Percentiles rank a stretch among this genome's conserved stretches.
Conservation (phyloP, 2,888 invertebrate genomes). For the Tenthredo distinguenda region DNA sequence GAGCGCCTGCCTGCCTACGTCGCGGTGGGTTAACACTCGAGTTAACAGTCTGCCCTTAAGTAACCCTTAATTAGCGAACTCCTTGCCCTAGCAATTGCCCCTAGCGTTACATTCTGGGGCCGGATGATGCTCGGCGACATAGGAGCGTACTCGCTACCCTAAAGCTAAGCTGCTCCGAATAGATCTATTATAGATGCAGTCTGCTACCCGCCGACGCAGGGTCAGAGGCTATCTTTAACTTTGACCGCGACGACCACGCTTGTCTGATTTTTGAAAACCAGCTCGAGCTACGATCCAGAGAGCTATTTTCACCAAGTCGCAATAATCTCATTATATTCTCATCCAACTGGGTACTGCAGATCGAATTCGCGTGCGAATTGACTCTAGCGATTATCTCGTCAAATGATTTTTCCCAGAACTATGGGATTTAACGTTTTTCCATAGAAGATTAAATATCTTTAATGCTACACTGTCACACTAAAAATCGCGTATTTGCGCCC, state of each 20-base stretch:
- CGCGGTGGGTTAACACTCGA: conserved; percentile 49
- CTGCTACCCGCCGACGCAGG: conserved; percentile 49
- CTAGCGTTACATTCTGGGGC: conserved; percentile 63
- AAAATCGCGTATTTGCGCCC: too few relatives aligned
- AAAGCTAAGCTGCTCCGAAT: conserved; percentile 55
- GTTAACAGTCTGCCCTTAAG: conserved; percentile 59
- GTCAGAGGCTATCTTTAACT: conserved; percentile 52
- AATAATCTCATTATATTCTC: background rate
- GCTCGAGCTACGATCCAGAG: background rate
- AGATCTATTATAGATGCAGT: conserved; percentile 46
- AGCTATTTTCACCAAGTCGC: conserved; percentile 3
- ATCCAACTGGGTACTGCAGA: background rate
- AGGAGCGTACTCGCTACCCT: background rate
- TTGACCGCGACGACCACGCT: conserved; percentile 46
- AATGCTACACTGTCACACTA: too few relatives aligned
- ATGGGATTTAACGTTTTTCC: too few relatives aligned
- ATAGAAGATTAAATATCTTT: too few relatives aligned
- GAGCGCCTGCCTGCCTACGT: conserved; percentile 8
- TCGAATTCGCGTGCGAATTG: background rate
- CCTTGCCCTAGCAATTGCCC: conserved; percentile 68
- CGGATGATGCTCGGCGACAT: background rate
- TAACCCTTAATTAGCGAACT: conserved; percentile 72
- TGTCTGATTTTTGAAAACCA: conserved; percentile 42
- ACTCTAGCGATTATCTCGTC: too few relatives aligned
- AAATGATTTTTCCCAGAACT: too few relatives aligned